These are phyloP conservation scores for Lasioglossum albipes DNA, from an alignment of 1,140 invertebrate species.

Conservation along the genomic window DNA sequence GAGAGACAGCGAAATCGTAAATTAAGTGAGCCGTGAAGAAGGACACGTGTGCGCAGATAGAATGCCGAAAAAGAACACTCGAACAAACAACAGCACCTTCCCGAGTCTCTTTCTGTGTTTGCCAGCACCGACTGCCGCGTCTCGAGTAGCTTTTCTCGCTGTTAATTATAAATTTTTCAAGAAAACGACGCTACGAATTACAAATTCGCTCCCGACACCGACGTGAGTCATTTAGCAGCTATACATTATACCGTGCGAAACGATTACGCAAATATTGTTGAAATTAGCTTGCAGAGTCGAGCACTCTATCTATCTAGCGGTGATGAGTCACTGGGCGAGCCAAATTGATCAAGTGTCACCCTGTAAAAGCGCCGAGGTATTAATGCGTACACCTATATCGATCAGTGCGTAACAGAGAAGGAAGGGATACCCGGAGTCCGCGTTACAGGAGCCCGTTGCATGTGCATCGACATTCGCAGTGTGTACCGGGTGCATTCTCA, in stretches of 20 bases:
- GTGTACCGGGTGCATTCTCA: slow-evolving; percentile 41
- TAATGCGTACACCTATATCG: slow-evolving; percentile 46
- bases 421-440: slow-evolving; percentile 11
- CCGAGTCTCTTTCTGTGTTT: not conserved
- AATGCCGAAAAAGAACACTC: not conserved
- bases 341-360: slow-evolving; percentile 45
- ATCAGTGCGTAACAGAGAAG: slow-evolving; percentile 28
- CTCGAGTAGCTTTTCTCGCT: too few relatives aligned
- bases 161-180: too few relatives aligned
- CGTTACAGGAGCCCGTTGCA: slow-evolving; percentile 34
- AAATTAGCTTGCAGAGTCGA: slow-evolving; percentile 2
- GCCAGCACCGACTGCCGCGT: not conserved
- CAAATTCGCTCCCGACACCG: too few relatives aligned
- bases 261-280: slow-evolving; percentile 15
- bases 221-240: not conserved
- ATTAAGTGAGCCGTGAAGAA: not conserved
- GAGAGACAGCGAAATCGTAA: not conserved
- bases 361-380: slow-evolving; percentile 29
- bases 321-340: slow-evolving; percentile 32
- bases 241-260: not conserved
- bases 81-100: not conserved
- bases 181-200: too few relatives aligned
- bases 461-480: slow-evolving; percentile 51
- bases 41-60: not conserved
- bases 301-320: not conserved